These are phyloP conservation scores for Andinoacara biseriatus DNA, from an alignment of 2,113 vertebrate genomes.

Conservation along the genomic window DNA sequence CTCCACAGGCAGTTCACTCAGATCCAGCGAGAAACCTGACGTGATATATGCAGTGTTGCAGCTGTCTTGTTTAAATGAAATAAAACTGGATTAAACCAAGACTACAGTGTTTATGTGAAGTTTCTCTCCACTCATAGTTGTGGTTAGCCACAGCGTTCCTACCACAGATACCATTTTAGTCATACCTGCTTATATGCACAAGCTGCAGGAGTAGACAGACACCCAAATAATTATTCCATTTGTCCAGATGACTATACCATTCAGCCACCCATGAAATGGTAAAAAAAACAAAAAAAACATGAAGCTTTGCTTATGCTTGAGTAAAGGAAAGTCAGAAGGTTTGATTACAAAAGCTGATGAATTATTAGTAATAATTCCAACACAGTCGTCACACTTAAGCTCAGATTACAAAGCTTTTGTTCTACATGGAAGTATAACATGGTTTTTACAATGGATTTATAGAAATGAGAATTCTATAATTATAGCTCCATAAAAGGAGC, in stretches of 20 bases:
- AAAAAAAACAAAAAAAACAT: not conserved
- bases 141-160: conserved; percentile 65
- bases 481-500: conserved; percentile 38
- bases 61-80: conserved; percentile 51
- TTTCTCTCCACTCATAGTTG: conserved; percentile 58
- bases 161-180: conserved; percentile 58
- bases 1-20: conserved; percentile 29
- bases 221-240: conserved; percentile 57
- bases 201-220: conserved; percentile 55
- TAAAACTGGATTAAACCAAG: conserved; percentile 50
- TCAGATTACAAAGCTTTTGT: conserved; percentile 9
- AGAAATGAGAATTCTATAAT: conserved; percentile 52
- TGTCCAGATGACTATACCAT: conserved; percentile 51
- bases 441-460: conserved; percentile 34
- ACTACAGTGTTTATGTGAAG: conserved; percentile 61
- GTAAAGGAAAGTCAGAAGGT: conserved; percentile 8
- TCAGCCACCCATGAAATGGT: conserved; percentile 44
- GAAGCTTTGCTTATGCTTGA: conserved; percentile 2
- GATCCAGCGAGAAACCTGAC: conserved; percentile 24
- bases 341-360: not conserved
- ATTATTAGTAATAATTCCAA: not conserved
- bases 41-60: conserved; percentile 43
- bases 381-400: not conserved
- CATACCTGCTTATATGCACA: conserved; percentile 62
- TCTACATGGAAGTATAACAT: not conserved